Evolutionary conservation across 37 sponge, comb jelly and placozoan genomes (phyloP).

Genomic region (Diacarnus erythraeanus): DNA sequence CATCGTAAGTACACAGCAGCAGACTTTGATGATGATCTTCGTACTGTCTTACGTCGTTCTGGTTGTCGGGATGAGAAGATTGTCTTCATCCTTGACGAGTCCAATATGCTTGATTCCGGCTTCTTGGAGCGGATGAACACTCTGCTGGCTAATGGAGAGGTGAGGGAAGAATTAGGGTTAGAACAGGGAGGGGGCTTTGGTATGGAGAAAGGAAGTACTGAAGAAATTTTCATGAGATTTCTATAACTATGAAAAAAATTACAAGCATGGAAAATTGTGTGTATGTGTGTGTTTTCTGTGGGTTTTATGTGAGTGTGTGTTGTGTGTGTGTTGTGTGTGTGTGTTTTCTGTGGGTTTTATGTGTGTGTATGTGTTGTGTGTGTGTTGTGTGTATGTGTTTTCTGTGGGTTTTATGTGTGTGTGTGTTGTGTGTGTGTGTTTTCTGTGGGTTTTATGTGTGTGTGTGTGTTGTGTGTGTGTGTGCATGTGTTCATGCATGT

Average conservation of each 20-base stretch:
- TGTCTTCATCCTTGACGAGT: constrained; percentile 94
- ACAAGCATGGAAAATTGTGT: background rate
- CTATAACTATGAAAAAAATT: background rate
- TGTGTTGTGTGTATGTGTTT: no score
- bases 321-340: no score
- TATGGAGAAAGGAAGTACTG: background rate
- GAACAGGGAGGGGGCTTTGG: background rate
- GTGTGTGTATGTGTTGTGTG: background rate
- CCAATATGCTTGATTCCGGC: constrained; percentile 91
- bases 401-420: no score
- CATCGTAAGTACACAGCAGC: constrained; percentile 88
- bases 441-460: no score
- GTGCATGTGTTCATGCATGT: no score
- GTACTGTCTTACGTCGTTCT: constrained; percentile 85
- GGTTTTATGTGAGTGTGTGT: no score
- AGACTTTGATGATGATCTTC: constrained; percentile 97
- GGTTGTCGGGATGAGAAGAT: constrained; percentile 95
- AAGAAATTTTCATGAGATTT: no score
- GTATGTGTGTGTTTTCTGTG: no score
- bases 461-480: no score
- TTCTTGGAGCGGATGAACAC: constrained; percentile 98
- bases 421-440: no score
- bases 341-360: no score
- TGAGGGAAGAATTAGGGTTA: constrained; percentile 1
- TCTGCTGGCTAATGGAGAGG: constrained; percentile 98